Evolutionary conservation across 1,140 invertebrate genomes (phyloP).

Genomic region (Calliopsis andreniformis): DNA sequence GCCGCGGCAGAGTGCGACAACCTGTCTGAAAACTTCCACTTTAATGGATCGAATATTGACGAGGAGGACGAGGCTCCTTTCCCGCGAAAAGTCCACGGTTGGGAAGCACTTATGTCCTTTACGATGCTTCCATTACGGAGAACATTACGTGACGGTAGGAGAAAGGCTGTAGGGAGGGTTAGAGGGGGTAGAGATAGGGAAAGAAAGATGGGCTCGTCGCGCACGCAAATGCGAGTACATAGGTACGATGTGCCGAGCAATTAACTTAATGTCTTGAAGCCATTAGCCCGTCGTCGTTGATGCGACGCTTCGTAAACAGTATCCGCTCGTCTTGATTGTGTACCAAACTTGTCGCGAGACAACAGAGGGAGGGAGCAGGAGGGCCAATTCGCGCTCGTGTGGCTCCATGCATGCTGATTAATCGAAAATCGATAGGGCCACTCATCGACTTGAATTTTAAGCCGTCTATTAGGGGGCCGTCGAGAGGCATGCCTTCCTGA

Average conservation of each 20-base stretch:
- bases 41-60: slow-evolving; percentile 53
- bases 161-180: slow-evolving; percentile 17
- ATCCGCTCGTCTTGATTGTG: slow-evolving; percentile 60
- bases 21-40: slow-evolving; percentile 41
- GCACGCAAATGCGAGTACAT: slow-evolving; percentile 66
- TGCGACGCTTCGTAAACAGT: slow-evolving; percentile 66
- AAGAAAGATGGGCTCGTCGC: slow-evolving; percentile 60
- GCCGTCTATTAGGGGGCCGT: no score
- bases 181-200: slow-evolving; percentile 32
- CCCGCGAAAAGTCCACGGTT: slow-evolving; percentile 44
- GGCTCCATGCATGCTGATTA: slow-evolving; percentile 39
- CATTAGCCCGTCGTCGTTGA: slow-evolving; percentile 65
- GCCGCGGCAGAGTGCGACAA: background rate
- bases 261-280: slow-evolving; percentile 71
- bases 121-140: slow-evolving; percentile 64
- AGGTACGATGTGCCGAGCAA: slow-evolving; percentile 65
- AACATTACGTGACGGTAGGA: slow-evolving; percentile 60
- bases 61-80: slow-evolving; percentile 37
- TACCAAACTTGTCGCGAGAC: slow-evolving; percentile 50
- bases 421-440: slow-evolving; percentile 61
- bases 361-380: slow-evolving; percentile 21
- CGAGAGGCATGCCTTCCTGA: no score
- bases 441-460: slow-evolving; percentile 40
- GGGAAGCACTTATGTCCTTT: slow-evolving; percentile 55
- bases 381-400: slow-evolving; percentile 46